Conservation (phyloP, 2,888 invertebrate genomes). For the Lepidochitona cinerea region DNA sequence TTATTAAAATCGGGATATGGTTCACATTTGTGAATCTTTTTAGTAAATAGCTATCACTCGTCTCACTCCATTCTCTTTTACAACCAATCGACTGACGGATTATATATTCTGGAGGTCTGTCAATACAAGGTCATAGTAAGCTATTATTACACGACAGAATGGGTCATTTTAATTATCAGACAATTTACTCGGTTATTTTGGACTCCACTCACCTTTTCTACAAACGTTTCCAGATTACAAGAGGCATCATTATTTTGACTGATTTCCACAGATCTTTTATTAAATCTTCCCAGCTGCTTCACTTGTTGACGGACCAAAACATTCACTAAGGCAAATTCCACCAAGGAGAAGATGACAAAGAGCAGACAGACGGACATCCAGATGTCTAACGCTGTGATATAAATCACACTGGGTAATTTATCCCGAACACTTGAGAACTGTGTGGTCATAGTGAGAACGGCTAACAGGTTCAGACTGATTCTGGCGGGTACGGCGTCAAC, state of each 20-base stretch:
- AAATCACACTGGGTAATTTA: neutral
- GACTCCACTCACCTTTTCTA: neutral
- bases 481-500: slow-evolving; percentile 89
- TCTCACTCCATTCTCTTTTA: no score
- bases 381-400: neutral
- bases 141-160: no score
- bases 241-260: neutral
- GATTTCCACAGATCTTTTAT: neutral
- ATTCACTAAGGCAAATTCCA: slow-evolving; percentile 2
- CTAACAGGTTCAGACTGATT: slow-evolving; percentile 89
- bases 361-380: slow-evolving; percentile 5
- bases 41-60: no score
- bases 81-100: no score
- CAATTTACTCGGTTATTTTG: no score
- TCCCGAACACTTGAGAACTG: slow-evolving; percentile 83
- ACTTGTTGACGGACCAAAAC: slow-evolving; percentile 1
- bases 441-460: slow-evolving; percentile 81
- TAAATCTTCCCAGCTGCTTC: neutral
- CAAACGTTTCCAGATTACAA: neutral
- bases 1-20: no score
- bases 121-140: no score
- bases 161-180: no score
- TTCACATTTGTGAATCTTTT: no score
- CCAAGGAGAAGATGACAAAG: neutral
- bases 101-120: no score